phyloP scores from a whole-genome alignment of 2,888 invertebrate species.

The Liodrosophila aerea region DNA sequence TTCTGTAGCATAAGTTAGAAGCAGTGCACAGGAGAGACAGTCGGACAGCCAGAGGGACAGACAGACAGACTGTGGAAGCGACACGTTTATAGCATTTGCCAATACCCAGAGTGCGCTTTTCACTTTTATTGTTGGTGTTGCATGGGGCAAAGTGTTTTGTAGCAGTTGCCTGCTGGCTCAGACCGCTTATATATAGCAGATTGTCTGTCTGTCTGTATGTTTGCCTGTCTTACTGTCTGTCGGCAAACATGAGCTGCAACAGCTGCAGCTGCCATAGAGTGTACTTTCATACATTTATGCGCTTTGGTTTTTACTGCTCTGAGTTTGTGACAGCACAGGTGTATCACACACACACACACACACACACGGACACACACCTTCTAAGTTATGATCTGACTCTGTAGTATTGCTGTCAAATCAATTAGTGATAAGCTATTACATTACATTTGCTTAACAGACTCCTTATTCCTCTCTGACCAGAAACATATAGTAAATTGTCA shows the following conservation, averaged over 20 bases:
- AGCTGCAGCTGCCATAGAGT: conserved; percentile 42
- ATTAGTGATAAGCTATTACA: conserved; percentile 51
- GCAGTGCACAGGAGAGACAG: not conserved
- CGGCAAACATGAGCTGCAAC: conserved; percentile 44
- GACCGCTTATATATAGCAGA: conserved; percentile 13
- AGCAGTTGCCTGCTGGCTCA: conserved; percentile 32
- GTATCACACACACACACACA: conserved; percentile 6
- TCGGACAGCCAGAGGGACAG: not conserved
- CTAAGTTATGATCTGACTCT: too few relatives aligned
- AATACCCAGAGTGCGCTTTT: conserved; percentile 67
- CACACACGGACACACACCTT: not conserved
- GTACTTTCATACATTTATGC: conserved; percentile 58
- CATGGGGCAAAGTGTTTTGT: conserved; percentile 58
- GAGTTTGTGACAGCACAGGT: too few relatives aligned
- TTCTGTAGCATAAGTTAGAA: not conserved
- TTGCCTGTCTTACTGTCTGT: conserved; percentile 24
- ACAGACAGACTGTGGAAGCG: conserved; percentile 20
- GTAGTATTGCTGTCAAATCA: conserved; percentile 45
- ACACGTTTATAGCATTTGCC: conserved; percentile 75
- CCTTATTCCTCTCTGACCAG: not conserved
- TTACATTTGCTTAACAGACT: conserved; percentile 17
- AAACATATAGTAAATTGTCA: conserved; percentile 40
- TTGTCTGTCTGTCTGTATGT: not conserved
- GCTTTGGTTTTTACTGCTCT: conserved; percentile 60
- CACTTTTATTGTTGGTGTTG: conserved; percentile 65